Evolutionary conservation across 2,888 invertebrate genomes (phyloP).

Genomic region (Amitus sp.): DNA sequence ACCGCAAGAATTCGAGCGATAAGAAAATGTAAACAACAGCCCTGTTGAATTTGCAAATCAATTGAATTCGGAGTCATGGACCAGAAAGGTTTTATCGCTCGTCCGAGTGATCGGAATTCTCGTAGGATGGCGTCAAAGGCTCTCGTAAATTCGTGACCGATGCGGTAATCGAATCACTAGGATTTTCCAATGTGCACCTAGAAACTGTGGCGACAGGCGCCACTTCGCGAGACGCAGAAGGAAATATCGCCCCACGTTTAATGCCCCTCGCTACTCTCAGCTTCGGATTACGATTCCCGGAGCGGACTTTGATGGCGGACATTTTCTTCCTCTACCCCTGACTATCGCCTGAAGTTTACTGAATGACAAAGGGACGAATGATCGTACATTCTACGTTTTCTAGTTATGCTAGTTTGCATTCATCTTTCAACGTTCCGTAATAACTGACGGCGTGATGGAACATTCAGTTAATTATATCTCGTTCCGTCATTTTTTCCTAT

Average conservation of each 20-base stretch:
- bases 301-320: constrained; percentile 32
- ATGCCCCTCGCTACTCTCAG: constrained; percentile 50
- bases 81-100: constrained; percentile 39
- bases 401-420: not conserved
- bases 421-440: not conserved
- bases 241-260: constrained; percentile 60
- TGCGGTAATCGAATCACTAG: constrained; percentile 42
- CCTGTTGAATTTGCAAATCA: constrained; percentile 37
- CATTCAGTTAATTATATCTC: constrained; percentile 29
- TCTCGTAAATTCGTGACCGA: constrained; percentile 42
- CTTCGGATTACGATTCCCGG: constrained; percentile 36
- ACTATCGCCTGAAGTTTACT: constrained; percentile 13
- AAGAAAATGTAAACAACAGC: constrained; percentile 32
- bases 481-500: too few species aligned
- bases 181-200: constrained; percentile 41
- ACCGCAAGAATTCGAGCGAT: constrained; percentile 1
- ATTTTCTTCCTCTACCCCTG: constrained; percentile 8
- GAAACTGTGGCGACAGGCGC: constrained; percentile 43
- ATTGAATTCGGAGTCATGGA: constrained; percentile 40
- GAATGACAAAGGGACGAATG: not conserved
- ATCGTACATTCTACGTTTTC: not conserved
- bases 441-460: constrained; percentile 7
- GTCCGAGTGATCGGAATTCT: constrained; percentile 39
- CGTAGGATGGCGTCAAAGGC: constrained; percentile 39
- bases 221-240: constrained; percentile 43